Evolutionary conservation across 2,888 invertebrate genomes (phyloP), one percentile per base, ranked within the genome.

Genomic region (Tupiocoris notatus): DNA sequence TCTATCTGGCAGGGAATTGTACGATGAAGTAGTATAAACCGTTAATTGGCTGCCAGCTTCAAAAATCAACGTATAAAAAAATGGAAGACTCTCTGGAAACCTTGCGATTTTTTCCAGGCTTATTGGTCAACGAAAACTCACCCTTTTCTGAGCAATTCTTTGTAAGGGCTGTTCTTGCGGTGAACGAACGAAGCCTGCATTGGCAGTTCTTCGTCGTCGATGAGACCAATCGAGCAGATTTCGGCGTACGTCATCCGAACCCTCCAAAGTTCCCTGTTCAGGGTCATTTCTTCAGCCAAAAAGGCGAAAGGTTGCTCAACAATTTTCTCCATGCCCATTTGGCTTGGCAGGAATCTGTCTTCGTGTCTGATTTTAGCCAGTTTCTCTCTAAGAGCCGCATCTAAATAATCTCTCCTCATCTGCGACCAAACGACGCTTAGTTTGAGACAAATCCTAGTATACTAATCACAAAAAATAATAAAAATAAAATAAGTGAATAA

Each of bases 101-200:
- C n/a, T n/a, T n/a, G n/a, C n/a, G n/a, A n/a, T n/a, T n/a, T n/a
- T n/a, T n/a, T n/a, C n/a, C n/a, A n/a, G n/a, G n/a, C 54, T 9
- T 54, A 12, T n/a, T n/a, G n/a, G n/a, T n/a, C n/a, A n/a, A n/a
- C n/a, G n/a, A n/a, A n/a, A n/a, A n/a, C 56, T 61, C 16, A 76
- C 75, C 67, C 67, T 39, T 67, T 66, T 39, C 67, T 18, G 7
- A 76, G 67, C 16, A 76, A 20, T 25, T 76, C 75, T 25, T 67
- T 66, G 54, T 76, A 76, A 0, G 75, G 75, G 21, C 67, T 67
- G 61, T 76, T 39, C 2, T 6, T 54, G 7, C 17, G 58, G 18
- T 67, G 39, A 7, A 67, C 61, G 25, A 76, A 66, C 1, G 66
- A 61, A n/a, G 66, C 67, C 39, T 67, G 75, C 6, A 21, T 39